Conservation (phyloP, 2,888 invertebrate genomes). For the Antheraea assamensis region DNA sequence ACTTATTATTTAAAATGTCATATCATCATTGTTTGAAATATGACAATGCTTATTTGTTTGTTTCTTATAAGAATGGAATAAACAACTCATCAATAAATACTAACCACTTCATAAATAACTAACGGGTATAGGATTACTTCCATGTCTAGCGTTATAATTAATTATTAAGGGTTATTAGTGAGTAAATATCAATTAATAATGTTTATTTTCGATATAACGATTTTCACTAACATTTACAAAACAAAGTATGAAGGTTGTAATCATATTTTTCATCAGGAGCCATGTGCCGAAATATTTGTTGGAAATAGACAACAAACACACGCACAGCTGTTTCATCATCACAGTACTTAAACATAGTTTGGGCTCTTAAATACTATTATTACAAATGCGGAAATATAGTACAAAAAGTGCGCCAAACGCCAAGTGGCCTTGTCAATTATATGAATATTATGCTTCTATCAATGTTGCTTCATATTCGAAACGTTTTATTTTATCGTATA, state of each 20-base stretch:
- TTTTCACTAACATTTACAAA: background rate
- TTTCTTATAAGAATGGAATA: background rate
- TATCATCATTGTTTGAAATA: background rate
- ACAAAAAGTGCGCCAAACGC: no score
- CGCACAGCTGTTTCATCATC: no score
- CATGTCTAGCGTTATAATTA: background rate
- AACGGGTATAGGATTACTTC: background rate
- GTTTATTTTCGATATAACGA: background rate
- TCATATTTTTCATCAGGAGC: background rate
- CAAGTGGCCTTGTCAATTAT: no score
- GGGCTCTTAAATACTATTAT: no score
- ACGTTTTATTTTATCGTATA: no score
- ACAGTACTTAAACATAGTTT: no score
- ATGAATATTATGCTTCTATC: no score
- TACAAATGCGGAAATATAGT: no score
- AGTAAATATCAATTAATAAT: background rate
- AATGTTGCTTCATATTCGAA: no score
- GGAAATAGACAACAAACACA: no score
- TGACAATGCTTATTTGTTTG: slow-evolving; percentile 1
- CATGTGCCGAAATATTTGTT: no score
- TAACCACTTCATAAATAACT: background rate
- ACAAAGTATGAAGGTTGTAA: background rate
- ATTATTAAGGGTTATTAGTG: background rate
- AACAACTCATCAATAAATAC: background rate
- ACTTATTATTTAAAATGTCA: background rate